Conservation (phyloP, 2,888 invertebrate species). For the Drosophila mimica region DNA sequence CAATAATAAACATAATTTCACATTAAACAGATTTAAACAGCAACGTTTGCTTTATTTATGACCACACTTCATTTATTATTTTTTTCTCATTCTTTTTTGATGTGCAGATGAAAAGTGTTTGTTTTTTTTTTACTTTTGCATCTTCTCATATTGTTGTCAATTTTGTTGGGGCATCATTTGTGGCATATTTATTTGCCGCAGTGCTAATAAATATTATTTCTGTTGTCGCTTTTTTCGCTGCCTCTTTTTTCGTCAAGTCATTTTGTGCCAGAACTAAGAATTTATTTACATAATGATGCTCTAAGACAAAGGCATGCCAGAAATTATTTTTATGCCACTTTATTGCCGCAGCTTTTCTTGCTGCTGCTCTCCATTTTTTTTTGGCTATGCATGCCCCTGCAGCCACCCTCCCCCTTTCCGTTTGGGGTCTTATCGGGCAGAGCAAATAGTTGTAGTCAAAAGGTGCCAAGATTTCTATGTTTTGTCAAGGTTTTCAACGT, state of each 20-base stretch:
- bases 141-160: constrained; percentile 45
- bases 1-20: constrained; percentile 80
- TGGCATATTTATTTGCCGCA: constrained; percentile 76
- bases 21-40: constrained; percentile 68
- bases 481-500: constrained; percentile 63
- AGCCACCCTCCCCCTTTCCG: not conserved
- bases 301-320: constrained; percentile 74
- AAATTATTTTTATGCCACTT: constrained; percentile 76
- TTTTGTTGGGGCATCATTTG: constrained; percentile 68
- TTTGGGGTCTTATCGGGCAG: constrained; percentile 35
- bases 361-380: constrained; percentile 14
- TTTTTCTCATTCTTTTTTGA: constrained; percentile 17
- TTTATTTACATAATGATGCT: constrained; percentile 78
- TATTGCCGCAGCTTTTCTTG: constrained; percentile 52
- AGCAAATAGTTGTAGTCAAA: constrained; percentile 54
- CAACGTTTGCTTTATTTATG: constrained; percentile 57
- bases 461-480: constrained; percentile 77
- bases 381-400: not conserved
- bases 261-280: constrained; percentile 75
- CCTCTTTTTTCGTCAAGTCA: constrained; percentile 61
- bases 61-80: constrained; percentile 10
- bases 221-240: constrained; percentile 12
- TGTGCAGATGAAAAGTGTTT: constrained; percentile 27
- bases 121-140: constrained; percentile 9
- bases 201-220: constrained; percentile 67